Evolutionary conservation across 2,888 invertebrate species (phyloP), one percentile per base, ranked within the genome.

Genomic region (Cephalotes varians): DNA sequence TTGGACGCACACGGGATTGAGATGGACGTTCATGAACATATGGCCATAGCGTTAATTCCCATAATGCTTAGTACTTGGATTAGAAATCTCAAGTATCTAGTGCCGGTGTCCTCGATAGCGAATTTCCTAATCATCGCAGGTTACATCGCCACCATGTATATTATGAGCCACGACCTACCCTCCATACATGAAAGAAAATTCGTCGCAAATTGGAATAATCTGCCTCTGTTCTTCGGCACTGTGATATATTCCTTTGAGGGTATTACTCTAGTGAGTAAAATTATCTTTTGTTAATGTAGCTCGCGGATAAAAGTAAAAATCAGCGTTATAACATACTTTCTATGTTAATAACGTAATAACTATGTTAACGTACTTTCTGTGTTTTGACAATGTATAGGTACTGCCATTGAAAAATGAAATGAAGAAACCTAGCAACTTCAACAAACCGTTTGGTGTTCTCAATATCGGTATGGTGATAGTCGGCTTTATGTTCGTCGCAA

Each of bases 201-300:
- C 87, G 95, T 97, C 18, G 97, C 97, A 0, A 95, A 95, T 7
- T 96, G 96, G 95, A 93, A 94, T 82, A 96, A 95, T 83, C 95
- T 98, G 83, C 99, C 99, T 0, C 95, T 99, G 18, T 99, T 98
- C 94, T 99, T 99, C 93, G 99, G 99, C 64, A 99, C 99, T 0
- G 98, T 98, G 34, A 96, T 99, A 81, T 99, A 98, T 94, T 98
- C 99, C 4, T 99, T 99, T 93, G 99, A 99, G 95, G 99, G 99
- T 85, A 99, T 99, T 88, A 98, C 98, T 76, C 94, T 98, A 95
- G 98, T 97, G 93, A 96, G 96, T 94, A 44, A 34, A 21, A 18
- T n/a, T 15, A 15, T 10, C 6, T 73, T 54, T 54, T 25, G 2
- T 56, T 15, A 10, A 12, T 6, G 21, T 18, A 54, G 1, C 4